These are phyloP conservation scores for Ashinkailepas kermadecensis DNA, from an alignment of 2,888 invertebrate species.

Conservation along the genomic window DNA sequence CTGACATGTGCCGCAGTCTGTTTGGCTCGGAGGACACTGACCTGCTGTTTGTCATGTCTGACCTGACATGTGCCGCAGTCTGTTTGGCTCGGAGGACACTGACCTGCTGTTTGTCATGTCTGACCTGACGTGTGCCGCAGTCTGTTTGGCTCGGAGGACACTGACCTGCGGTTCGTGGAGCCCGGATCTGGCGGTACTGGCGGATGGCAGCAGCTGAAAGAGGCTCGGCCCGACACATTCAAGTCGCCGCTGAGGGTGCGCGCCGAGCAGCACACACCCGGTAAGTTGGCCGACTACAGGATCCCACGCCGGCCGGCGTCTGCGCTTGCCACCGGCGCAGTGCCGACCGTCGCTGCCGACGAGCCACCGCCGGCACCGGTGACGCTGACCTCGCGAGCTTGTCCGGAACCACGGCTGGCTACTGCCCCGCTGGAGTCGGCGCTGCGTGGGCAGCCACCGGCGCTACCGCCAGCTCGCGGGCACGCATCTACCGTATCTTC, in stretches of 20 bases:
- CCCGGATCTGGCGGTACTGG: conserved; percentile 1
- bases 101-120: no score
- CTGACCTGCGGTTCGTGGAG: conserved; percentile 30
- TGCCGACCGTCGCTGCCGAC: background rate
- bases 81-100: background rate
- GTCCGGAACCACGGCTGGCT: no score
- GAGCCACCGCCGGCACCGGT: background rate
- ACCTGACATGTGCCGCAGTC: no score
- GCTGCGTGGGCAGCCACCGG: background rate
- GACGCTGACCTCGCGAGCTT: background rate
- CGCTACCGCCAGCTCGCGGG: background rate
- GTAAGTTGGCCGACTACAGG: conserved; percentile 7
- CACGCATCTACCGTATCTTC: no score
- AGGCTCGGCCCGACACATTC: background rate
- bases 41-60: conserved; percentile 29
- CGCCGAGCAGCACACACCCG: background rate
- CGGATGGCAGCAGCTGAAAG: conserved; percentile 18
- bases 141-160: conserved; percentile 33
- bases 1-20: conserved; percentile 27
- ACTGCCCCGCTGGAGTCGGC: no score
- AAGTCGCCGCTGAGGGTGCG: conserved; percentile 18
- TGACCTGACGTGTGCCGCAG: background rate
- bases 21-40: conserved; percentile 34
- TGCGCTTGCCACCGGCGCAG: background rate
- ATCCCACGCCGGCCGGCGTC: background rate